Evolutionary conservation across 2,888 invertebrate species (phyloP), one percentile per base, ranked within the genome.

Genomic region (Brassicogethes aeneus): DNA sequence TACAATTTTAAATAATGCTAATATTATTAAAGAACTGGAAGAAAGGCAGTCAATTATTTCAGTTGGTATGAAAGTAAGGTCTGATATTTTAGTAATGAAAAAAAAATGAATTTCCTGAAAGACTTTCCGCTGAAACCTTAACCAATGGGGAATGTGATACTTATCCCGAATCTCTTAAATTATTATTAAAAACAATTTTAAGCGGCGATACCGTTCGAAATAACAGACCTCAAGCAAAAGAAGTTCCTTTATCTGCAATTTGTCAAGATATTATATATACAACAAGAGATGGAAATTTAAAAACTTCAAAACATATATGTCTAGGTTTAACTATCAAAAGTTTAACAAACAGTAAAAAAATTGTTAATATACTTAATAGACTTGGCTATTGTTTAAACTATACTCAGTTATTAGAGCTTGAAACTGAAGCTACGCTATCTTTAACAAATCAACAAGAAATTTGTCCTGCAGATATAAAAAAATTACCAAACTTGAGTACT

Each of bases 41-140:
- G 43, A 29, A 37, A 34, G 49, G 53, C 43, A 38, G 53, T 35
- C 49, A 47, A 43, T 30, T 47, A 0, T 41, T 47, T 31, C 47
- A 47, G 50, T 43, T 47, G 50, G 51, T 50, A 38, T 51, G 51
- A 31, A 15, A 45, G 35, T 42, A 44, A 13, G 46, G 45, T 36
- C 50, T 51, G 52, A 44, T 43, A 32, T 45, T 52, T 14, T 39
- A 51, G 16, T 30, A 45, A 46, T 39, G 30, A 13, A 44, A 46
- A 40, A 52, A 47, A 47, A 17, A 16, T 3, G 15, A 17, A 12
- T 34, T 34, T 15, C 34, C 17, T 2, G 15, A 12, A 16, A 39
- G 34, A 17, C 17, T 34, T 2, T 16, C 15, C 10, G 10, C 17
- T 7, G 15, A 34, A 2, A 15, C 33, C 15, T 34, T 39, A 2